Evolutionary conservation across 1,140 invertebrate genomes (phyloP), one percentile per base, ranked within the genome.

Genomic region (Latrodectus geometricus): DNA sequence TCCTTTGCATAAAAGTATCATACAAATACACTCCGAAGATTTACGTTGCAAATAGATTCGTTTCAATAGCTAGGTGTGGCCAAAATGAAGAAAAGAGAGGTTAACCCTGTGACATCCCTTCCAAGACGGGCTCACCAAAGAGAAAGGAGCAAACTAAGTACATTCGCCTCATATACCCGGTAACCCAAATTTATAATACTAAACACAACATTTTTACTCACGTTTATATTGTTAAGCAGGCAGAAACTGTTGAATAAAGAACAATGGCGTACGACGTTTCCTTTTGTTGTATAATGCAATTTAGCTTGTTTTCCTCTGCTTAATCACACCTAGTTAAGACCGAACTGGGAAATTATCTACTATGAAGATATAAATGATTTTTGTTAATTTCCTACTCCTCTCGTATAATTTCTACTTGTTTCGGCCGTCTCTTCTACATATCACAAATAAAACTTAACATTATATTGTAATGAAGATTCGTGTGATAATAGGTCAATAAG

Each of bases 151-250:
- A 49, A 73, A 8, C 21, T 20, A 23, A 73, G 35, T 73, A 49
- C 9, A 48, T 14, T 14, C 11, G 21, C 68, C 17, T 20, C 11
- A n/a, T n/a, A 69, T 69, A 21, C 68, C 68, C 20, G 5, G 12
- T 73, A 73, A 73, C 70, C 70, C 70, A 73, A 48, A 73, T 35
- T 35, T 35, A 35, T 54, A 56, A 77, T 20, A 77, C n/a, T 49
- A 54, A 77, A 20, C 21, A 14, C 17, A 56, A 54, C 35, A 73
- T 49, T 74, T 82, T 61, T 82, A 54, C 17, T 69, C 80, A 82
- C 80, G 80, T 69, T 82, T 82, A 82, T 82, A 82, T 82, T 82
- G 80, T 74, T 73, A 81, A 82, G 74, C 54, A 70, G 72, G 5
- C 35, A 35, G 50, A 82, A 20, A 69, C 54, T 82, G 73, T 65